Conservation (phyloP, 1,140 invertebrate species). For the Ganaspis sp. region DNA sequence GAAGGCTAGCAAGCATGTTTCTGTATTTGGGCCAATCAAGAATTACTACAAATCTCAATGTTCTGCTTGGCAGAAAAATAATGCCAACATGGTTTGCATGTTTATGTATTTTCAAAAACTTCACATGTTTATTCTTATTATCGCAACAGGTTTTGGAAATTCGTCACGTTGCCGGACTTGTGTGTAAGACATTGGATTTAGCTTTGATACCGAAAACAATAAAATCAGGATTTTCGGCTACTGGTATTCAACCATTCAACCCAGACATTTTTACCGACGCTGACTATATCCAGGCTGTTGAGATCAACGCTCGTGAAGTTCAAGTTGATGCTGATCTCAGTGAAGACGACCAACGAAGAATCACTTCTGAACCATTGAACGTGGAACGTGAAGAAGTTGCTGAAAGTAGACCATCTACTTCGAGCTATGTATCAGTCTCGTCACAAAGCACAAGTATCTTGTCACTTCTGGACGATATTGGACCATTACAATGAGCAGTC, state of each 20-base stretch:
- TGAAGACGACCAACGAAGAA: neutral
- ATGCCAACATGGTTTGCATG: neutral
- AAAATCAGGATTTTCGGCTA: neutral
- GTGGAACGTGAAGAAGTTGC: neutral
- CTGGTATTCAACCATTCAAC: neutral
- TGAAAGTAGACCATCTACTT: neutral
- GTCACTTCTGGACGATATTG: slow-evolving; percentile 13
- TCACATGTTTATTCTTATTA: too few species aligned
- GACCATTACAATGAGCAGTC: neutral
- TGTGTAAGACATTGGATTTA: neutral
- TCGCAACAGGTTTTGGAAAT: too few species aligned
- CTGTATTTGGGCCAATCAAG: slow-evolving; percentile 70
- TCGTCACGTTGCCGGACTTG: too few species aligned
- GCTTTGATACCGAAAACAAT: neutral
- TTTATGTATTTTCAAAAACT: neutral
- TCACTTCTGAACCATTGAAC: neutral
- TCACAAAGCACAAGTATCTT: neutral
- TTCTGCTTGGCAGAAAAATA: neutral
- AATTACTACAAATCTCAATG: slow-evolving; percentile 41
- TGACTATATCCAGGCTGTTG: too few species aligned
- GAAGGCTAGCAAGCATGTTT: too few species aligned
- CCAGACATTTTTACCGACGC: too few species aligned
- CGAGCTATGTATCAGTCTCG: neutral
- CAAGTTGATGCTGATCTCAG: neutral
- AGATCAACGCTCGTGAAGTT: neutral